These are phyloP conservation scores for Lateolabrax maculatus DNA, from an alignment of 2,797 vertebrate species.

Conservation along the genomic window DNA sequence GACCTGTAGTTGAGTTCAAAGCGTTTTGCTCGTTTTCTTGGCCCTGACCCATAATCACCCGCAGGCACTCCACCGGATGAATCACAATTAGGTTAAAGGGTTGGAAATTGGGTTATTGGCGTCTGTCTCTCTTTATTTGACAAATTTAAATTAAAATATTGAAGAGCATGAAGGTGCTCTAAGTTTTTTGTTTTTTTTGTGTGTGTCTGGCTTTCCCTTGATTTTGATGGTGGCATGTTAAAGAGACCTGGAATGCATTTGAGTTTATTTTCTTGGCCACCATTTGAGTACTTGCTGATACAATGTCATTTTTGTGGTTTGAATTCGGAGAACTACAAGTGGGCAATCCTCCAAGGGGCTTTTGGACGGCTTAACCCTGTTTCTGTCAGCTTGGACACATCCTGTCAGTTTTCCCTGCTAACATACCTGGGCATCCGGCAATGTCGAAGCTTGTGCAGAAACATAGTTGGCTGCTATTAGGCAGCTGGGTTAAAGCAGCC, in stretches of 20 bases:
- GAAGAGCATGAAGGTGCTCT: not conserved
- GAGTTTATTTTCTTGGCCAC: not conserved
- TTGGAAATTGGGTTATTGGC: slow-evolving; percentile 56
- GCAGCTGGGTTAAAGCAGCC: slow-evolving; percentile 57
- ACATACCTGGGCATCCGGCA: slow-evolving; percentile 51
- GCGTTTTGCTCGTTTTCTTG: slow-evolving; percentile 68
- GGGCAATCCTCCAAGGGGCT: not conserved
- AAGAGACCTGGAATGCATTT: not conserved
- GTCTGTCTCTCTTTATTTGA: slow-evolving; percentile 41
- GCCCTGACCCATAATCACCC: slow-evolving; percentile 65
- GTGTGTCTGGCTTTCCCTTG: not conserved
- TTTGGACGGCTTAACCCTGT: not conserved
- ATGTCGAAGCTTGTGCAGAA: slow-evolving; percentile 32
- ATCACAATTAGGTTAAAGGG: slow-evolving; percentile 65
- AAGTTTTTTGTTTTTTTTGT: not conserved
- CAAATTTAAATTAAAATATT: slow-evolving; percentile 28
- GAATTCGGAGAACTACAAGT: not conserved
- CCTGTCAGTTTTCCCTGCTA: slow-evolving; percentile 20
- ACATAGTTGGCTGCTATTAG: slow-evolving; percentile 56
- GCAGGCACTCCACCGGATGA: slow-evolving; percentile 56
- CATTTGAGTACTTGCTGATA: not conserved
- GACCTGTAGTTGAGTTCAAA: slow-evolving; percentile 68
- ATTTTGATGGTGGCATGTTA: not conserved
- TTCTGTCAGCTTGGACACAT: slow-evolving; percentile 11
- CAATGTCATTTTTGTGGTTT: not conserved